Evolutionary conservation across 2,888 invertebrate genomes (phyloP).

Genomic region (Xestia ashworthii): DNA sequence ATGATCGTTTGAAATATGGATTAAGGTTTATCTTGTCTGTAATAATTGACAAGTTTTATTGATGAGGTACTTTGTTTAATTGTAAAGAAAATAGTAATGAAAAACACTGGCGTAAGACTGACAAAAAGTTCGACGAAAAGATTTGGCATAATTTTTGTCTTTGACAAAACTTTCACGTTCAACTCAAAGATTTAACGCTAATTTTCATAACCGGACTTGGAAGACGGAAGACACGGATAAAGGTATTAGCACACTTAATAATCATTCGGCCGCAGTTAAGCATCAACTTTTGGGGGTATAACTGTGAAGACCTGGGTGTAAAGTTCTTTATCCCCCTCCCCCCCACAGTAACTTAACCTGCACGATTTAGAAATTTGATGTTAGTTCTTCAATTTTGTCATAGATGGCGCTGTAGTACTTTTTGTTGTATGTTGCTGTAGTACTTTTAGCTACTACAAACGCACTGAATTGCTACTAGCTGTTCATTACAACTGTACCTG

Average conservation of each 20-base stretch:
- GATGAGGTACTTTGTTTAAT: not conserved
- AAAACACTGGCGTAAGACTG: accelerated
- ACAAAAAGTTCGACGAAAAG: not conserved
- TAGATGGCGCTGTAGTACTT: no score
- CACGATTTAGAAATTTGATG: no score
- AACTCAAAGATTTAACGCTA: not conserved
- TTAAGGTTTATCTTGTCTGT: not conserved
- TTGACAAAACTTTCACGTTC: slow-evolving; percentile 4
- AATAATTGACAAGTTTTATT: not conserved
- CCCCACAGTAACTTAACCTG: no score
- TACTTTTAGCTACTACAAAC: no score
- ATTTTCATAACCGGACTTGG: not conserved
- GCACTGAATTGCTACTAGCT: not conserved
- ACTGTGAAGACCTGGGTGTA: no score
- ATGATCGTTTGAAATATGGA: not conserved
- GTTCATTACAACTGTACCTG: not conserved
- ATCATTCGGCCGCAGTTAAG: not conserved
- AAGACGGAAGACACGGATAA: not conserved
- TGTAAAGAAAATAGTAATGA: not conserved
- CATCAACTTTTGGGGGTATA: not conserved
- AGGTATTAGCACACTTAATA: not conserved
- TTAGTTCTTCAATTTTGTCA: no score
- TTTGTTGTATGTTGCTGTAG: no score
- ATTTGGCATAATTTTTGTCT: not conserved
- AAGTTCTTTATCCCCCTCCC: no score